phyloP scores from a whole-genome alignment of 2,888 invertebrate species.

The Acanthoscelides obtectus region DNA sequence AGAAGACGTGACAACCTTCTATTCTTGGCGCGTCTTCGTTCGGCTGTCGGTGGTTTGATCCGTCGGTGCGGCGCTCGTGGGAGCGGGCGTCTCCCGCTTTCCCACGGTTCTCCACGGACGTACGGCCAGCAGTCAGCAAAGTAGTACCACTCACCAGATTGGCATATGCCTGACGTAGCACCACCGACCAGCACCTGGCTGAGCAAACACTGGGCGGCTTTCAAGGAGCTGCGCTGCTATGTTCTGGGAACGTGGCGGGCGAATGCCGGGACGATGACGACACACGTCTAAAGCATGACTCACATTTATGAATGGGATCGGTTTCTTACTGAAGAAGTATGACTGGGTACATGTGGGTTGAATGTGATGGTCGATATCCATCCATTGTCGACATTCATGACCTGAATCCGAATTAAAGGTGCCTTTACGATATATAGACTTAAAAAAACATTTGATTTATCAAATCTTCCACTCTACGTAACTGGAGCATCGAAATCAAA shows the following conservation, averaged over 20 bases:
- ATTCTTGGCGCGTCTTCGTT: not conserved
- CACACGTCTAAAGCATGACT: not conserved
- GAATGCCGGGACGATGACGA: not conserved
- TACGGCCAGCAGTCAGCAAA: too few species aligned
- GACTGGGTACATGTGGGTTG: too few species aligned
- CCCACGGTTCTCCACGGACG: not conserved
- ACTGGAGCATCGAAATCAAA: too few species aligned
- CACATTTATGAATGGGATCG: not conserved
- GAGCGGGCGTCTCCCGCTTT: not conserved
- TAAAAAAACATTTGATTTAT: too few species aligned
- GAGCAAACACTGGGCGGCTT: not conserved
- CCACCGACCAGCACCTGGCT: not conserved
- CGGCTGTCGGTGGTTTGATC: not conserved
- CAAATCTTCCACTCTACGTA: too few species aligned
- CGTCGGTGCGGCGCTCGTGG: not conserved
- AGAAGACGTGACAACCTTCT: too few species aligned
- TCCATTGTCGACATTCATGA: too few species aligned
- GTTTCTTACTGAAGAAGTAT: not conserved
- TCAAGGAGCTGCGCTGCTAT: not conserved
- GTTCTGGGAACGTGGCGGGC: not conserved
- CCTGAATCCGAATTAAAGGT: too few species aligned
- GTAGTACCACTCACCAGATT: not conserved
- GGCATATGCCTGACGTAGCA: not conserved
- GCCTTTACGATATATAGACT: too few species aligned
- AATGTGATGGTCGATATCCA: too few species aligned